Evolutionary conservation across 2,888 invertebrate species (phyloP), one percentile per base, ranked within the genome.

Genomic region (Itoplectis maculator): DNA sequence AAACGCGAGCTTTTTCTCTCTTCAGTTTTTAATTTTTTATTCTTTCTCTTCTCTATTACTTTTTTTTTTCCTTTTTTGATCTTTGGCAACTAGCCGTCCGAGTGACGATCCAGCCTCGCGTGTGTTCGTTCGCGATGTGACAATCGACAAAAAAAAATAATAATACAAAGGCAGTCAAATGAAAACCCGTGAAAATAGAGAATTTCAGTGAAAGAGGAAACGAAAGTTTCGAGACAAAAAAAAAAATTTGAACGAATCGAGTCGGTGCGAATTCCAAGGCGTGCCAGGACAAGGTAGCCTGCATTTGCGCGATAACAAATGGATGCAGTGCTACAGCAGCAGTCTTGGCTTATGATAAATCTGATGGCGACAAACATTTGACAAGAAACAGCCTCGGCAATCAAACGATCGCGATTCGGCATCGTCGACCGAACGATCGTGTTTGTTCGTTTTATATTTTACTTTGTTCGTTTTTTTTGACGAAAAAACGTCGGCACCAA

Each of bases 231-330:
- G 42, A 72, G 23, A 15, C 23, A 51, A 51, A 54, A 51, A 35
- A 51, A 63, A 23, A 59, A 35, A 47, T n/a, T 72, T 11, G 47
- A 56, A 13, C 56, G 56, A 56, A 29, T 56, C 35, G 75, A 86
- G 65, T 65, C 42, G 49, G 59, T 73, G 63, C 77, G 73, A 78
- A 78, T n/a, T 78, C 63, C 59, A 75, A 82, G 82, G 86, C 90
- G 88, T 90, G 88, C 87, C 88, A 88, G 86, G 86, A 87, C 91
- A 91, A 92, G 91, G 89, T 90, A 90, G 88, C 89, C 89, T 88
- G 88, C 85, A 89, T 87, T 89, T 89, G 86, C 79, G 90, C 85
- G 87, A 83, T 84, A 89, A 90, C 90, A 90, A 90, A 90, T 89
- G 88, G 87, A 89, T 89, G 89, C 90, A 90, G 90, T 88, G 75